Evolutionary conservation across 2,797 vertebrate species (phyloP), one percentile per base, ranked within the genome.

Genomic region (Lateolabrax maculatus): DNA sequence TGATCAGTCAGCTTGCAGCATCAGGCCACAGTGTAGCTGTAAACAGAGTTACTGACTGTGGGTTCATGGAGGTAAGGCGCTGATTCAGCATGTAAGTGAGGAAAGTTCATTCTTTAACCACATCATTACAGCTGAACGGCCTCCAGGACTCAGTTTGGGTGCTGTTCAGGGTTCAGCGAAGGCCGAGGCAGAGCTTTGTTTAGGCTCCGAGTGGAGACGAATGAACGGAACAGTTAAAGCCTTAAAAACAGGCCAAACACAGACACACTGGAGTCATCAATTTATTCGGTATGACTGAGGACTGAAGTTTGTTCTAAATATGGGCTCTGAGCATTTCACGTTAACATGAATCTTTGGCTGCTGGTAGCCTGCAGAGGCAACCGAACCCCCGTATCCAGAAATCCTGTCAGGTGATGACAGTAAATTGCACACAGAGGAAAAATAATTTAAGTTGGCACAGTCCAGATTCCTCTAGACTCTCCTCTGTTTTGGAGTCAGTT

Each of bases 51-150:
- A 64, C 49, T 25, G 79, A 31, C 49, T 75, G 79, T 18, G 74
- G 73, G 36, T 77, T 89, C 67, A 51, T 15, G 48, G 80, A 87
- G 85, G 72, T 78, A 80, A 83, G 83, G 81, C 76, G 83, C 84
- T 77, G 84, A 90, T 82, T 88, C 84, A 82, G 77, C 85, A 80
- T 36, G 23, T 55, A 66, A 86, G 83, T 21, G 48, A 82, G 77
- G 76, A 78, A 65, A 84, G 76, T 81, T 87, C 72, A 83, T 85
- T 86, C 84, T 74, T 77, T 87, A 87, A 88, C 85, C 86, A 81
- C 88, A 89, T 91, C 84, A 84, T 90, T 89, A 88, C 85, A 80
- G 80, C 84, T 84, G 80, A 89, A 85, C 55, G 44, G 75, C 82
- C 80, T 87, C 87, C 89, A 85, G 89, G 81, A 84, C 60, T 79